phyloP scores from a whole-genome alignment of 2,797 vertebrate species.

The Pangasius macronema region DNA sequence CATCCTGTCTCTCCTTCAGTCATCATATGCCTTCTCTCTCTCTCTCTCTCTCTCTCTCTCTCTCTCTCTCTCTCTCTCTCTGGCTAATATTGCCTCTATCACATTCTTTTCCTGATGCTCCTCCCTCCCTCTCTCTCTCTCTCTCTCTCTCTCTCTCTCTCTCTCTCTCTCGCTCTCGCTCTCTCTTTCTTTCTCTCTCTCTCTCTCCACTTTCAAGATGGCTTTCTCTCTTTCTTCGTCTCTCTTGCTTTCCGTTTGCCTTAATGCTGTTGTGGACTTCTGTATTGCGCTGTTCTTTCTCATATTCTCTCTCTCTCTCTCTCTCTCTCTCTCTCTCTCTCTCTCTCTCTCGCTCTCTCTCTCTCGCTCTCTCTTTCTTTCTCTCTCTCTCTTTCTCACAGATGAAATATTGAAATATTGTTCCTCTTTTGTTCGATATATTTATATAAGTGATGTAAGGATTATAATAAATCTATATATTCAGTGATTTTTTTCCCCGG shows the following conservation, averaged over 20 bases:
- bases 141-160: slow-evolving; percentile 12
- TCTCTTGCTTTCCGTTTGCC: slow-evolving; percentile 80
- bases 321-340: slow-evolving; percentile 40
- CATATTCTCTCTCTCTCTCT: slow-evolving; percentile 42
- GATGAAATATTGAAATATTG: slow-evolving; percentile 57
- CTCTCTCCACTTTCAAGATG: slow-evolving; percentile 38
- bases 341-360: slow-evolving; percentile 51
- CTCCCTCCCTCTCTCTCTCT: slow-evolving; percentile 17
- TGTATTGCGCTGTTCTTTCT: slow-evolving; percentile 75
- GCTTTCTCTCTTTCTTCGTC: slow-evolving; percentile 64
- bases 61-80: slow-evolving; percentile 58
- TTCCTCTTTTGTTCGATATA: slow-evolving; percentile 77
- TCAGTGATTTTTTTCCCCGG: slow-evolving; percentile 74
- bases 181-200: slow-evolving; percentile 61
- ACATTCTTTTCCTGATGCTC: slow-evolving; percentile 50
- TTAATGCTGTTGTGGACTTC: slow-evolving; percentile 84
- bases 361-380: slow-evolving; percentile 37
- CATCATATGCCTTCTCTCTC: slow-evolving; percentile 31
- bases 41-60: slow-evolving; percentile 59
- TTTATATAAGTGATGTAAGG: slow-evolving; percentile 88
- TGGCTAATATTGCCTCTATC: slow-evolving; percentile 2
- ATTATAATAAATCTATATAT: slow-evolving; percentile 86
- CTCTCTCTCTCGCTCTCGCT: slow-evolving; percentile 60
- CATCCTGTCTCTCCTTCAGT: slow-evolving; percentile 48
- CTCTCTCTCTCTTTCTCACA: slow-evolving; percentile 45